Evolutionary conservation across 2,113 vertebrate genomes (phyloP), one percentile per base, ranked within the genome.

Genomic region (Centropus unirufus): DNA sequence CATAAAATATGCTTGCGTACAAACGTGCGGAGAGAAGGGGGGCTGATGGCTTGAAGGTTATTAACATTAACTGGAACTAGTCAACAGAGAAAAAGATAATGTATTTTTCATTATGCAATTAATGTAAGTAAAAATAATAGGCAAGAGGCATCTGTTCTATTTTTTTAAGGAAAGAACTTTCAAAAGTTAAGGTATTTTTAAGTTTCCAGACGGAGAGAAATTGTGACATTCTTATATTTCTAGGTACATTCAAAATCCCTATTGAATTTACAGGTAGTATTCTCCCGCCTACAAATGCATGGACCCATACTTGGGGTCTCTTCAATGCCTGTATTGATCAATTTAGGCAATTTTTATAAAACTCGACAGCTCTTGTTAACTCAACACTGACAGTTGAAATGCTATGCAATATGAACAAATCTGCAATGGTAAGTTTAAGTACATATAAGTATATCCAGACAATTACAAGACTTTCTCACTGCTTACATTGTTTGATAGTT

Each of bases 1-100:
- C 34, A 78, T 39, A 72, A 85, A 62, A 59, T n/a, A 46, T 2
- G 13, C 34, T 12, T 55, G n/a, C 1, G 2, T 30, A 15, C 17
- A 47, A 24, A 44, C 15, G 11, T 8, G 0, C 1, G 32, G 15
- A 78, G 81, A 69, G 22, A 51, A 54, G 5, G 22, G 23, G 0
- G 30, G 24, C 13, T 55, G 34, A 55, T 2, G 40, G 26, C 29
- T 16, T 55, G 29, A 84, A 88, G 49, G 39, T 22, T 46, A 14
- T n/a, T 61, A n/a, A 20, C 0, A 3, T 24, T 22, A 73, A 87
- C 1, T 58, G 29, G n/a, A 88, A 73, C 15, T 21, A 61, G 54
- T 30, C 59, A 77, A 54, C 24, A 69, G 4, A 82, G 62, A n/a
- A 59, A 67, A 61, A 61, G 3, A 66, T 7, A 1, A 57, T 2